Base-by-base conservation (phyloP, 2,113 vertebrate species). In the Rutilus rutilus region DNA sequence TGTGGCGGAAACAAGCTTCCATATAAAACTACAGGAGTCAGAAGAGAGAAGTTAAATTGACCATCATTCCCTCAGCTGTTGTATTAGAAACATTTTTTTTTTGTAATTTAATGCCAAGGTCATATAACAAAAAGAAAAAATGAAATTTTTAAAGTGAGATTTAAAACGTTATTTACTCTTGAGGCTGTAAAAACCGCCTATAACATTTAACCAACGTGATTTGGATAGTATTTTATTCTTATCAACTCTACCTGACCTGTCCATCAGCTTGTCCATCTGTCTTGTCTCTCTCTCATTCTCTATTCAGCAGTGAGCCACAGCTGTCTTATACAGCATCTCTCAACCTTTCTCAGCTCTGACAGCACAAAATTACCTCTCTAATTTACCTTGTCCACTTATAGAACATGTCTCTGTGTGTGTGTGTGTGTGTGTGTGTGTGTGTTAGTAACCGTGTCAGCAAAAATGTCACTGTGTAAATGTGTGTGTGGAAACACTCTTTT, bases 341-440 rank as follows among this genome's bases (percentile, higher is more conserved):
- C 65, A 86, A 78, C 86, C 84, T 82, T 87, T 82, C 77, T 80
- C 69, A 73, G 39, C 65, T 87, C 85, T 87, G 86, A 81, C 76
- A 84, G 67, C 86, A 83, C 82, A 82, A 87, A 86, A 90, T 90
- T 89, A 90, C 86, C 77, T 33, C 87, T 75, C 80, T 86, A 89
- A 89, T 89, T 89, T 84, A 84, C 79, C 78, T 84, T 77, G 52
- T 83, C 87, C 78, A 76, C 64, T 76, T 64, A 76, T 69, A 86
- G 67, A 80, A 84, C 69, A 86, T 86, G 84, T 57, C 84, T 85
- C 73, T 47, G 42, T 69, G 25, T 30, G 33, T 77, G 27, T 23
- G n/a, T 64, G 25, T 62, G 67, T 60, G 52, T 67, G 52, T 30
- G 42, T 85, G n/a, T 85, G 69, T 57, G 60, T 75, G 36, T 79